Evolutionary conservation across 1,140 invertebrate genomes (phyloP), one percentile per base, ranked within the genome.

Genomic region (Himalopsyche phryganea): DNA sequence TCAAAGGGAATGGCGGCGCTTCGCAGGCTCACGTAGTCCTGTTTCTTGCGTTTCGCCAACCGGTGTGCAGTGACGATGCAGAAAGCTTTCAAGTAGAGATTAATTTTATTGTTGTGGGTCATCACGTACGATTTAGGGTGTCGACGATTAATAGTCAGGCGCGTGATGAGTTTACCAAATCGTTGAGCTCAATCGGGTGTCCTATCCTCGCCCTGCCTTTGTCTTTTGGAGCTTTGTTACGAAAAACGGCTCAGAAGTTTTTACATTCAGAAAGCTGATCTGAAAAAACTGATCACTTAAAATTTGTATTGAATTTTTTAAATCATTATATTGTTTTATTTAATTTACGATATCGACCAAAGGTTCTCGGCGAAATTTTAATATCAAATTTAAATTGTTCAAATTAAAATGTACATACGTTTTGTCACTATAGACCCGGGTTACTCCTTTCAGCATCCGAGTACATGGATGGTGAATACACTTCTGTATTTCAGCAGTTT

Each of bases 141-240:
- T 47, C 32, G 23, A 13, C 44, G 33, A 55, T 60, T 55, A 45
- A 60, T 38, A 42, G 53, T n/a, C 50, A 36, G 41, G 46, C 14
- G 41, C 58, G 20, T 55, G 58, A 60, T 60, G 58, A 60, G 51
- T 54, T 54, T 54, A 11, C 46, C 46, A 50, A 60, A 36, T 6
- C 11, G 19, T 50, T 18, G n/a, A n/a, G n/a, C 23, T 28, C 23
- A 42, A 51, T 41, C 6, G 38, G 41, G 38, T 49, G 32, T 35
- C 18, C 33, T 15, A n/a, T 23, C 15, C 44, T 46, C 28, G n/a
- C 23, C 23, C 4, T 5, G 38, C n/a, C 11, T 13, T 17, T 40
- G 38, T 17, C n/a, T 17, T 13, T 4, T 17, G n/a, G n/a, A 13
- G 4, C 15, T 40, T 40, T 40, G 15, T 40, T 36, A 10, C 32